These are phyloP conservation scores for Sialis lutaria DNA, from an alignment of 2,888 invertebrate genomes.

Conservation along the genomic window DNA sequence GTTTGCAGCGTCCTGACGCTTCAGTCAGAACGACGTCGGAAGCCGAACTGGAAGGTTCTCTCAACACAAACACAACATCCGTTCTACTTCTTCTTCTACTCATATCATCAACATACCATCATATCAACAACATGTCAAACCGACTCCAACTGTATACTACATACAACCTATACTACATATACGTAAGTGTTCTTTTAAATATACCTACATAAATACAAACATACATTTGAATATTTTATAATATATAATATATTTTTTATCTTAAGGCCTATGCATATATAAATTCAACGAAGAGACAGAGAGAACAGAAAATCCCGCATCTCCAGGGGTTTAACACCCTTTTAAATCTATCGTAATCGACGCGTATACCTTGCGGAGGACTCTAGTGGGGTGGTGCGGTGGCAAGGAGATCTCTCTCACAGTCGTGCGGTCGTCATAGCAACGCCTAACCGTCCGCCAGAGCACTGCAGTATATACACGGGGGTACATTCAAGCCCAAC, in stretches of 20 bases:
- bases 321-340: conserved; percentile 16
- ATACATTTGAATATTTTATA: neutral
- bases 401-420: no score
- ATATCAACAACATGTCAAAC: no score
- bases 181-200: neutral
- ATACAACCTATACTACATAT: neutral
- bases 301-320: no score
- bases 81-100: no score
- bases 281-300: no score
- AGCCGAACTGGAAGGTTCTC: conserved; percentile 15
- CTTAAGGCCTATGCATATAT: neutral
- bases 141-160: neutral
- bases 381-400: conserved; percentile 7
- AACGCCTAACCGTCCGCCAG: conserved; percentile 9
- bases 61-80: no score
- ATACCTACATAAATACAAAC: neutral
- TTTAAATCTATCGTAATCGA: conserved; percentile 21
- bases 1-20: conserved; percentile 20
- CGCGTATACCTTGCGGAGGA: neutral
- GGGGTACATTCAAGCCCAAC: neutral
- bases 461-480: neutral
- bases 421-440: conserved; percentile 9
- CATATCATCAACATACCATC: no score
- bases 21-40: conserved; percentile 19
- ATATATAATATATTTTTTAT: neutral